Conservation (phyloP, 2,113 vertebrate genomes). For the Sinocyclocheilus grahami region DNA sequence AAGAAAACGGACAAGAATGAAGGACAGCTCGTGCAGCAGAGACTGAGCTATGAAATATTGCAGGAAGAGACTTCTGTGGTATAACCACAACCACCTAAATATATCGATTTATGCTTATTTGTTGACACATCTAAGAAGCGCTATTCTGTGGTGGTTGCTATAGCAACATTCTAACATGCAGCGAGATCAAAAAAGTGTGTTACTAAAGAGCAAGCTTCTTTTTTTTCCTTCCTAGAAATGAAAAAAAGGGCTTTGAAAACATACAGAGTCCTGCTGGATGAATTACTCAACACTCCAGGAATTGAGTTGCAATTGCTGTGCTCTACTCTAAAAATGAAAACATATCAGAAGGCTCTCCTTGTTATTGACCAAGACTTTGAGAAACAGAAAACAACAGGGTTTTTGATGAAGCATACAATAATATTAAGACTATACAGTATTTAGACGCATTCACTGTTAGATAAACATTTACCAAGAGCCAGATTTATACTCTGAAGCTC, state of each 20-base stretch:
- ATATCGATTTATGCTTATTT: background rate
- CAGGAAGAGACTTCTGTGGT: conserved; percentile 13
- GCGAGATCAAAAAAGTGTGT: background rate
- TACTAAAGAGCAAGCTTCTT: background rate
- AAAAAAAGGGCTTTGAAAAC: background rate
- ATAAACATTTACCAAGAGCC: background rate
- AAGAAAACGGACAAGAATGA: background rate
- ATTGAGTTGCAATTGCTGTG: background rate
- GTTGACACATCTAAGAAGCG: conserved; percentile 34
- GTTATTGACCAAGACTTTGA: background rate
- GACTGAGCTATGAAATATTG: background rate
- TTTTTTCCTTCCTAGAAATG: background rate
- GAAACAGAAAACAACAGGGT: background rate
- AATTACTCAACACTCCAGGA: conserved; percentile 12
- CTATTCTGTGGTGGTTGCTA: conserved; percentile 16
- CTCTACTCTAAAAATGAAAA: background rate
- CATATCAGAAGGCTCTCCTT: background rate
- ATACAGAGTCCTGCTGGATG: background rate
- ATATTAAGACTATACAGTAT: background rate
- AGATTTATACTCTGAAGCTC: background rate
- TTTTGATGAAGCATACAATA: background rate
- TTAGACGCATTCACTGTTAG: background rate
- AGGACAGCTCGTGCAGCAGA: conserved; percentile 10
- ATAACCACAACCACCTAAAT: conserved; percentile 33
- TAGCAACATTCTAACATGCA: conserved; percentile 19